Percentiles rank a stretch among this genome's conserved stretches.
Conservation (phyloP, 2,797 vertebrate genomes). For the Dendrocincla tyrannina region DNA sequence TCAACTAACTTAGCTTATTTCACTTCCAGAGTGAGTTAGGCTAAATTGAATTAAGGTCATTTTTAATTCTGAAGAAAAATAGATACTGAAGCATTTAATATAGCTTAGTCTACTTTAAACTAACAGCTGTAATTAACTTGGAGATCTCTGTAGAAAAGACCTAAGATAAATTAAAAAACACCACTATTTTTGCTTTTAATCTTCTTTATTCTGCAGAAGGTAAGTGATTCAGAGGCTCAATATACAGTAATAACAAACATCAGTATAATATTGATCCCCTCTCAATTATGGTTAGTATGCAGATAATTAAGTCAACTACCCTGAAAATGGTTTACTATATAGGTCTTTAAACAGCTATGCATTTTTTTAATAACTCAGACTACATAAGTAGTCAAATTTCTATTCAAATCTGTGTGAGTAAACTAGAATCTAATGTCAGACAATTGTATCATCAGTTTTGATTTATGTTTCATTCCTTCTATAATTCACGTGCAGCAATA, state of each 20-base stretch:
- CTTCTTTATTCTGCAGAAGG: not conserved
- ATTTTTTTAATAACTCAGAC: not conserved
- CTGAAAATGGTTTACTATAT: not conserved
- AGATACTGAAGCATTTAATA: not conserved
- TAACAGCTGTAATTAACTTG: conserved; percentile 23
- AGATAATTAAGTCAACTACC: not conserved
- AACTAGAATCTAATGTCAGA: not conserved
- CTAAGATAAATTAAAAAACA: not conserved
- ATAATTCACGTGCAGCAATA: not conserved
- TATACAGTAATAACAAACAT: not conserved
- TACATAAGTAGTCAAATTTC: not conserved
- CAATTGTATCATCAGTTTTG: not conserved
- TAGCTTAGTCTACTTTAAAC: conserved; percentile 16
- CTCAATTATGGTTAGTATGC: not conserved
- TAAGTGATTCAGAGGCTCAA: not conserved
- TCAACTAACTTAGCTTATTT: not conserved
- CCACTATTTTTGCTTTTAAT: not conserved
- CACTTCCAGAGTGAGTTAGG: not conserved
- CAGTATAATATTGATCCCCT: not conserved
- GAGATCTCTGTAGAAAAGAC: conserved; percentile 11
- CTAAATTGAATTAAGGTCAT: conserved; percentile 19
- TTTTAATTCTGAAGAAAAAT: conserved; percentile 47
- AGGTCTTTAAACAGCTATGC: not conserved
- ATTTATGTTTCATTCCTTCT: not conserved
- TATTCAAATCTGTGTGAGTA: not conserved